These are phyloP conservation scores for Rhinogobius similis DNA, from an alignment of 2,113 vertebrate genomes.

Conservation along the genomic window DNA sequence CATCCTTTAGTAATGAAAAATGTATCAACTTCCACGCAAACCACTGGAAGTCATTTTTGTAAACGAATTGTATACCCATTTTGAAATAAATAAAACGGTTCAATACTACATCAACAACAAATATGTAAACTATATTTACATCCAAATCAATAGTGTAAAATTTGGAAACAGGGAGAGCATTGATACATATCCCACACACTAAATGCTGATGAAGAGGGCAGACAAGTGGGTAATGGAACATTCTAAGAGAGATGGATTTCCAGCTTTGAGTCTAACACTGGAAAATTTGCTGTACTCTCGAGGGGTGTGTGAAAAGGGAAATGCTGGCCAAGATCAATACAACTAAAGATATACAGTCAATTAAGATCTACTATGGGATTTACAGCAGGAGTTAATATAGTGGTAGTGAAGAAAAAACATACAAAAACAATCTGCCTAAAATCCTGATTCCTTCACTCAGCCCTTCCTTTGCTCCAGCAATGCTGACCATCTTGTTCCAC, in stretches of 20 bases:
- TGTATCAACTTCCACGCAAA: neutral
- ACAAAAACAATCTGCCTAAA: too few species aligned
- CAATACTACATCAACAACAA: neutral
- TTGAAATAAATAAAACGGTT: neutral
- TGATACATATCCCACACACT: neutral
- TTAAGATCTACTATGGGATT: conserved; percentile 27
- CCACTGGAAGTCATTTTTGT: neutral
- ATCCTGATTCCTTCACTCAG: conserved; percentile 1
- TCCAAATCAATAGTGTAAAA: neutral
- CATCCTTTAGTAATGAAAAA: neutral
- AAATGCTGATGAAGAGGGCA: neutral
- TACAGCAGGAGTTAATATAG: neutral
- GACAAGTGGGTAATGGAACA: conserved; percentile 3
- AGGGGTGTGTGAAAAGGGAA: conserved; percentile 19
- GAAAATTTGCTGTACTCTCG: conserved; percentile 45
- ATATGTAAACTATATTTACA: neutral
- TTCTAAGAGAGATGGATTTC: conserved; percentile 23
- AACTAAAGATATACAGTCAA: conserved; percentile 25
- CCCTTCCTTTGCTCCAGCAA: neutral
- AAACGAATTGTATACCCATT: neutral
- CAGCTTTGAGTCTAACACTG: conserved; percentile 31
- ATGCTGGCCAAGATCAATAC: conserved; percentile 44
- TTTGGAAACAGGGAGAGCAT: conserved; percentile 1
- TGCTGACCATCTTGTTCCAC: neutral
- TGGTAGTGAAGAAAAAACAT: too few species aligned